Base-by-base conservation (phyloP, 2,888 invertebrate genomes). In the Cactoblastis cactorum region DNA sequence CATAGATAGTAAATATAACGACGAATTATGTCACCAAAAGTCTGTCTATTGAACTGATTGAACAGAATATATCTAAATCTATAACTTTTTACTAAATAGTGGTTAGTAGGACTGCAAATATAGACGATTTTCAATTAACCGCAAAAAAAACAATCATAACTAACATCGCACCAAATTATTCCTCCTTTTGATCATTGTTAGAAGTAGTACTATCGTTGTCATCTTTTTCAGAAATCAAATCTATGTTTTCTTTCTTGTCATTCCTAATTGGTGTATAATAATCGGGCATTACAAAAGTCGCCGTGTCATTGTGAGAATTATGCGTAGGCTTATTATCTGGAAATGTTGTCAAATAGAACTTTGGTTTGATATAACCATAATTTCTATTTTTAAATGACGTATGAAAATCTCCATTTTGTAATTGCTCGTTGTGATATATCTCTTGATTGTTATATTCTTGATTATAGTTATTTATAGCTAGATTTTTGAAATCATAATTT, bases 401-500 rank as follows among this genome's bases (percentile, higher is more conserved):
- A 35, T 64, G 62, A 9, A 56, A 72, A 1, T 60, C 18, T 19
- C 69, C 67, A 32, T 59, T 67, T 28, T 54, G 61, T 3, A 57
- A n/a, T 43, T 66, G 61, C 45, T 59, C 58, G 46, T 63, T 68
- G 4, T 62, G 60, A 51, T 63, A 72, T 39, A 63, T 52, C 32
- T 68, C 63, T 51, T 65, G 67, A 52, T 66, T 61, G 2, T 69
- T 32, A 63, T 65, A 78, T 12, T 60, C 66, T 45, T 71, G 62
- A 32, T 61, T 62, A 53, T 63, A 72, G 57, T 70, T 74, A 55
- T 77, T 69, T 9, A 81, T 80, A 8, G 70, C 71, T 48, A 80
- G 65, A 51, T 80, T 78, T 60, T 80, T 80, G 12, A 80, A 77
- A 37, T 83, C 70, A 54, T 77, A 81, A 45, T 75, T 79, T 48